Conservation (phyloP, 2,888 invertebrate genomes). For the Himalopsyche japonica region DNA sequence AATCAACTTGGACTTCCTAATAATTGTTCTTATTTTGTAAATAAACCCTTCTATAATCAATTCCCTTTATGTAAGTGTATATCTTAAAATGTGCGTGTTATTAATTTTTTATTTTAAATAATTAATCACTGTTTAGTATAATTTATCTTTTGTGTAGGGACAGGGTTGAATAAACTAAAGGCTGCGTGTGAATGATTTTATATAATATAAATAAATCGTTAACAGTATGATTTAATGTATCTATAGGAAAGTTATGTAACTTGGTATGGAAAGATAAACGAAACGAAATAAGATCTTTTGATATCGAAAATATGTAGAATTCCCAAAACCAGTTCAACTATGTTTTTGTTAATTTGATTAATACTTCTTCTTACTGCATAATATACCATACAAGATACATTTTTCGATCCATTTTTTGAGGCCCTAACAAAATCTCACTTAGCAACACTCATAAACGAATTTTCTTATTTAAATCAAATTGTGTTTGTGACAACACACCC, state of each 20-base stretch:
- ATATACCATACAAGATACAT: too few relatives aligned
- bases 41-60: background rate
- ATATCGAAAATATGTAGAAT: background rate
- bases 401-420: too few relatives aligned
- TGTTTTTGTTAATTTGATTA: background rate
- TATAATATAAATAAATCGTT: constrained; percentile 3
- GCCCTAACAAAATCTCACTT: too few relatives aligned
- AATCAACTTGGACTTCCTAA: background rate
- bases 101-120: background rate
- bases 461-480: too few relatives aligned
- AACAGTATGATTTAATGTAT: background rate
- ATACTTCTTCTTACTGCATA: background rate
- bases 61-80: background rate
- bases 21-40: background rate
- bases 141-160: constrained; percentile 11
- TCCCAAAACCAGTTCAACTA: background rate
- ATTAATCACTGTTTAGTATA: background rate
- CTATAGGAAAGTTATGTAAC: background rate
- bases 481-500: too few relatives aligned
- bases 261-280: background rate
- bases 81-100: background rate
- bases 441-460: too few relatives aligned
- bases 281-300: background rate
- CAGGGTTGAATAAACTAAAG: constrained; percentile 36
- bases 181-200: constrained; percentile 36